These are phyloP conservation scores for Capitulum mitella DNA, from an alignment of 2,888 invertebrate species.

Conservation along the genomic window DNA sequence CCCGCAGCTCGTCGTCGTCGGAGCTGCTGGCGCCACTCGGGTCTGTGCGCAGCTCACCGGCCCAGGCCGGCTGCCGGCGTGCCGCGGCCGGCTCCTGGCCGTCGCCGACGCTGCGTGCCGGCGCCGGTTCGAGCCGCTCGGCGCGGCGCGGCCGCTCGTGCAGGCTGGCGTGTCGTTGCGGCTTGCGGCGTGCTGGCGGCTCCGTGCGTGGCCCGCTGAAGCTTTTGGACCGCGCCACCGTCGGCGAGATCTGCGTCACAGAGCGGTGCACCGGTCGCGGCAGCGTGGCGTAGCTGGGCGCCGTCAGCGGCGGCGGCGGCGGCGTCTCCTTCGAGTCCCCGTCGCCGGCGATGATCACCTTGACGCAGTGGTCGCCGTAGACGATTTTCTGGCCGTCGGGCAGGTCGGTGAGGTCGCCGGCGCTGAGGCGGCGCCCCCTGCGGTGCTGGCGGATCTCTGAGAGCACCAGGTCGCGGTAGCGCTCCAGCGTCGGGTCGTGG, in stretches of 20 bases:
- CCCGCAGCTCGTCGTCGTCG: not conserved
- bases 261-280: conserved; percentile 23
- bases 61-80: not conserved
- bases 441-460: conserved; percentile 32
- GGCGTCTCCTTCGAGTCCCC: conserved; percentile 32
- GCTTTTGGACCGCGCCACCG: conserved; percentile 34
- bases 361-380: conserved; percentile 30
- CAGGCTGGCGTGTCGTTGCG: conserved; percentile 28
- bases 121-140: not conserved
- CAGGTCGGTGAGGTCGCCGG: conserved; percentile 24
- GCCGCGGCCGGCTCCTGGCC: not conserved
- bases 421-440: conserved; percentile 25
- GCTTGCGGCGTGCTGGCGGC: conserved; percentile 27
- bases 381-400: conserved; percentile 25
- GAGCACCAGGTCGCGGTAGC: conserved; percentile 35
- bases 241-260: conserved; percentile 13
- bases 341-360: conserved; percentile 30
- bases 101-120: not conserved
- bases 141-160: conserved; percentile 5
- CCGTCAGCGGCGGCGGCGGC: conserved; percentile 25
- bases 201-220: conserved; percentile 32
- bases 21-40: conserved; percentile 19
- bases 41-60: not conserved
- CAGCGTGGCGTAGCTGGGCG: conserved; percentile 26
- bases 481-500: conserved; percentile 32